A percentile compares a stretch with the other conserved stretches of the same genome.
These are phyloP conservation scores for Eupristina koningsbergeri DNA, from an alignment of 1,140 invertebrate genomes.

Conservation along the genomic window DNA sequence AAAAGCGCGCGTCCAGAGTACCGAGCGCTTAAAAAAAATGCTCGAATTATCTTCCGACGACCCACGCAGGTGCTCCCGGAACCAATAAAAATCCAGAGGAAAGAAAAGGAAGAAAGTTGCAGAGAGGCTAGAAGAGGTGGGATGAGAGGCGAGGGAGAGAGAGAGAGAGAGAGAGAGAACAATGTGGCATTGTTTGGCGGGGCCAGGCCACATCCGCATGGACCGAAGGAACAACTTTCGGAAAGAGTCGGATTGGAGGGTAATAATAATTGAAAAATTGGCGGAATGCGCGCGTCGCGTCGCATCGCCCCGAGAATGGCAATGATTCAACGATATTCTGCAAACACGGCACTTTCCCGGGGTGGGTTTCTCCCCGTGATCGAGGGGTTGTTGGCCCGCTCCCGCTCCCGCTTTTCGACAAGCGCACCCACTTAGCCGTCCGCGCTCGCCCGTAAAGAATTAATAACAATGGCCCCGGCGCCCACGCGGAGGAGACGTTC, in stretches of 20 bases:
- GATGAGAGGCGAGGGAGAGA: neutral
- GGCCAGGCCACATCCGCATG: neutral
- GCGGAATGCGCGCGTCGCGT: neutral
- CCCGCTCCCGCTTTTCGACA: conserved; percentile 3
- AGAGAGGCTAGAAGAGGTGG: neutral
- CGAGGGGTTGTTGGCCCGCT: no score
- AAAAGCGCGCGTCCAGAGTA: neutral
- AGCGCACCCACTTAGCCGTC: conserved; percentile 41
- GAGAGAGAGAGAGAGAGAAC: neutral
- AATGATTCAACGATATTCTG: conserved; percentile 52
- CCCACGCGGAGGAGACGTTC: conserved; percentile 27
- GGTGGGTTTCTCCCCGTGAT: neutral
- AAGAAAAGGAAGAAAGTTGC: neutral
- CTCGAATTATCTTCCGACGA: neutral
- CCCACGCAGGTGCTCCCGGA: neutral
- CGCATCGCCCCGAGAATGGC: conserved; percentile 1
- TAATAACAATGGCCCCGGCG: conserved; percentile 45
- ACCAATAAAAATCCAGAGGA: neutral
- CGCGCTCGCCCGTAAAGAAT: conserved; percentile 47
- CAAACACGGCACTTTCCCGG: conserved; percentile 43
- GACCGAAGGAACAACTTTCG: no score
- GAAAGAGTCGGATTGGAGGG: no score
- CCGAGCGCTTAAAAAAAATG: neutral
- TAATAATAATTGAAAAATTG: conserved; percentile 49
- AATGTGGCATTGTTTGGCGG: conserved; percentile 36